Base-by-base conservation (phyloP, 2,888 invertebrate species). In the Callyntrura guangdongensis region DNA sequence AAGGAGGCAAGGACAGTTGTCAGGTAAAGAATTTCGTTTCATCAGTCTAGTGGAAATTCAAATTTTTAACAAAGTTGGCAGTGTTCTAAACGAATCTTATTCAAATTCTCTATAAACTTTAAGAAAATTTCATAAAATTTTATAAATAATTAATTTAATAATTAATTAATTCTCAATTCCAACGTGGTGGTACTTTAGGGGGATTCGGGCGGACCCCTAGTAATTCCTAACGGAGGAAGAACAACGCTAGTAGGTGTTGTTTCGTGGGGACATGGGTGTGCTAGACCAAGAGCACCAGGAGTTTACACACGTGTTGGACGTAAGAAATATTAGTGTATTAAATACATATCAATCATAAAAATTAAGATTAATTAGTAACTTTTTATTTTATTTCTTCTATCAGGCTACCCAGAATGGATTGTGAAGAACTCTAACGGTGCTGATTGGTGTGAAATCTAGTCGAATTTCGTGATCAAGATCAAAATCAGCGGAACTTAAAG, bases 191-290 rank as follows among this genome's bases (percentile, higher is more conserved):
- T 36, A 36, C 25, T 17, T n/a, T 27, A 91, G 87, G 91, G 91
- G 0, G 91, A 91, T 47, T 45, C 25, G 72, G 90, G 87, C 14
- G 92, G 93, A 9, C 93, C 93, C 49, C 56, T 93, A 3, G 89
- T 91, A 12, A 93, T 93, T 85, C 92, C 92, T 77, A 93, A 93
- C 64, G 93, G 87, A 59, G 93, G 93, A 67, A 74, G 93, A 25
- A 72, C 91, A 17, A 93, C 93, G 27, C 82, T 92, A 17, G 90
- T 93, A 11, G 93, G 91, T 20, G 86, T 91, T 56, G 91, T 91
- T 2, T 89, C 89, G 4, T 91, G 91, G 91, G 91, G 91, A n/a
- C 74, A 74, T 20, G 53, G 86, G 56, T 91, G 91, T 67, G 91
- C 91, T 9, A n/a, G 91, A 11, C 91, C 91, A 5, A 27, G 53